A percentile compares a stretch with the other conserved stretches of the same genome.
Conservation (phyloP, 2,797 vertebrate genomes). For the Cossypha niveicapilla region DNA sequence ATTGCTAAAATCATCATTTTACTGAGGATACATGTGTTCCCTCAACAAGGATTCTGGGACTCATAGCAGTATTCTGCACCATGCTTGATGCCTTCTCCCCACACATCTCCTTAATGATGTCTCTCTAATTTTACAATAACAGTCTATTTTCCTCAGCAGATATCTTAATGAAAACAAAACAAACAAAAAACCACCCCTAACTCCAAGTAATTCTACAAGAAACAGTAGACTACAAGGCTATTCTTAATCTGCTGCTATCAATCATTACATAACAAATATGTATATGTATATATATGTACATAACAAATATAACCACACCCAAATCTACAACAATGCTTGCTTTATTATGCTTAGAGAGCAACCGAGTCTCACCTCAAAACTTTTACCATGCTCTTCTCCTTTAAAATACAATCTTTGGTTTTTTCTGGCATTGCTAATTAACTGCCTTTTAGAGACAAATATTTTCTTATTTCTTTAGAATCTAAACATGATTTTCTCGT, state of each 20-base stretch:
- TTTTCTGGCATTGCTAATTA: not conserved
- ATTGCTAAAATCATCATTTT: not conserved
- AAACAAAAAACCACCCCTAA: not conserved
- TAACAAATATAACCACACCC: not conserved
- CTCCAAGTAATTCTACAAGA: not conserved
- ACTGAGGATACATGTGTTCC: not conserved
- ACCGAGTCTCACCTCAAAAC: not conserved
- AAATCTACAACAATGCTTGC: not conserved
- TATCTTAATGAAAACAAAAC: not conserved
- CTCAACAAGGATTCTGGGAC: not conserved
- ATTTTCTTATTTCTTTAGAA: not conserved
- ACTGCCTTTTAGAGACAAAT: not conserved
- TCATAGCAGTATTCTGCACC: not conserved
- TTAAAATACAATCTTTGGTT: not conserved
- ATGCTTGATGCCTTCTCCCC: not conserved
- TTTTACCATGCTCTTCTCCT: not conserved
- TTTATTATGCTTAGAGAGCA: not conserved
- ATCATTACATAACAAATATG: not conserved
- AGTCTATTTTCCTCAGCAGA: not conserved
- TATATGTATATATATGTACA: not conserved
- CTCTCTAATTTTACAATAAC: not conserved
- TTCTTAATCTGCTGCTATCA: not conserved
- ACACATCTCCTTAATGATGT: not conserved
- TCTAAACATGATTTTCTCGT: not conserved
- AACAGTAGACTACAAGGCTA: not conserved